These are phyloP conservation scores for Merluccius polli DNA, from an alignment of 2,797 vertebrate genomes.

Conservation along the genomic window DNA sequence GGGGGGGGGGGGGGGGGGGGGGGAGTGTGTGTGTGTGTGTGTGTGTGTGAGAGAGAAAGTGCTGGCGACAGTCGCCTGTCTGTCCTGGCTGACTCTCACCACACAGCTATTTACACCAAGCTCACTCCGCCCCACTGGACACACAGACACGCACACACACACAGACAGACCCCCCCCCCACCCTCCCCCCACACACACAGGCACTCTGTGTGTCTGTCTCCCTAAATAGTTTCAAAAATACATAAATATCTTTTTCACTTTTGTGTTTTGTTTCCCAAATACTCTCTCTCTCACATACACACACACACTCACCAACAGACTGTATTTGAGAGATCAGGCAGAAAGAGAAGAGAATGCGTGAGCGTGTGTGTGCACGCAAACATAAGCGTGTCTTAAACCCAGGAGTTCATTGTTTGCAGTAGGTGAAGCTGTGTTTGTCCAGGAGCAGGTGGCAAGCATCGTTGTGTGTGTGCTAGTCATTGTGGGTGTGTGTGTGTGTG, in stretches of 20 bases:
- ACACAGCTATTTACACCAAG: constrained; percentile 67
- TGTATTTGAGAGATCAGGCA: constrained; percentile 32
- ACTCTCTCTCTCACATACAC: constrained; percentile 22
- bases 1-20: too few relatives aligned
- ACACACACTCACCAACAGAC: constrained; percentile 43
- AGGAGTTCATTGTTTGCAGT: constrained; percentile 68
- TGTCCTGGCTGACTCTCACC: constrained; percentile 63
- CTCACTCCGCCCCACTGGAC: constrained; percentile 49
- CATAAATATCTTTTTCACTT: constrained; percentile 35
- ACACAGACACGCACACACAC: constrained; percentile 4
- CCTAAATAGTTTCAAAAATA: constrained; percentile 3
- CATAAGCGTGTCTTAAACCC: constrained; percentile 45
- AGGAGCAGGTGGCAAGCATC: constrained; percentile 73
- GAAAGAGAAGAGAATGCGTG: constrained; percentile 27
- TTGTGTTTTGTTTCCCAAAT: constrained; percentile 42
- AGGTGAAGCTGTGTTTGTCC: constrained; percentile 76
- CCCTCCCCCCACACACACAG: constrained; percentile 32
- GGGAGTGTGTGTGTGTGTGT: constrained; percentile 39
- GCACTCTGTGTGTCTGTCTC: constrained; percentile 11
- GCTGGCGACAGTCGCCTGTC: constrained; percentile 63
- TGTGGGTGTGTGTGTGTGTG: constrained; percentile 17
- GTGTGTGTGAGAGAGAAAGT: constrained; percentile 37
- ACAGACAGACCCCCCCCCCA: constrained; percentile 9
- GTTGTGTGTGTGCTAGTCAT: constrained; percentile 10
- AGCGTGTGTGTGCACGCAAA: constrained; percentile 37